A percentile compares a stretch with the other conserved stretches of the same genome.
Conservation (phyloP, 2,888 invertebrate species). For the Ophion obscuratus region DNA sequence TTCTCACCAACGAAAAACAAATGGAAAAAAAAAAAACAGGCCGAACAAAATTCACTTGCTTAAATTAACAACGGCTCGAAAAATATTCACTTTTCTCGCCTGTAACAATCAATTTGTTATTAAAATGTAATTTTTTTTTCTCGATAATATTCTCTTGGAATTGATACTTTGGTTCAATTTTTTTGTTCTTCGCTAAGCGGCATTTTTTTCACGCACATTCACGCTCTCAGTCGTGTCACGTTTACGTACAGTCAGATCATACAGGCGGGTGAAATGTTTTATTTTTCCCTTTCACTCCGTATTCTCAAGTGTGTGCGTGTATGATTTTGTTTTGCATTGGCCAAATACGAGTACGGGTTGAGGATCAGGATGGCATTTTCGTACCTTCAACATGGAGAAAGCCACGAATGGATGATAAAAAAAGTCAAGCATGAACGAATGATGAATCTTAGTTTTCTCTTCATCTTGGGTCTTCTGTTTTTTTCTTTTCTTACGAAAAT, state of each 20-base stretch:
- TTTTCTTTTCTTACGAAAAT: constrained; percentile 3
- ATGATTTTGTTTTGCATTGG: constrained; percentile 34
- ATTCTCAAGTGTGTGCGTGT: constrained; percentile 20
- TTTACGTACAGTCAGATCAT: constrained; percentile 81
- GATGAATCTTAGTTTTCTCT: constrained; percentile 10
- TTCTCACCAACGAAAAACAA: constrained; percentile 4
- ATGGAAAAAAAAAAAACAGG: not conserved
- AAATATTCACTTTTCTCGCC: not conserved
- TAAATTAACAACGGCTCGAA: not conserved
- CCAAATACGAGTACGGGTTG: constrained; percentile 22
- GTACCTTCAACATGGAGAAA: constrained; percentile 16
- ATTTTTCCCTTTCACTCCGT: not conserved
- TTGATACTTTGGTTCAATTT: not conserved
- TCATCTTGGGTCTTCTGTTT: not conserved
- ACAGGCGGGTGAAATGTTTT: constrained; percentile 73
- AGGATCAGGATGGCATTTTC: constrained; percentile 16
- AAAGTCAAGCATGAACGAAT: constrained; percentile 35
- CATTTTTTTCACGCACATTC: constrained; percentile 28
- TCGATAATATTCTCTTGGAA: not conserved
- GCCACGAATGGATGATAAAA: not conserved
- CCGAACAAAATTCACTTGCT: not conserved
- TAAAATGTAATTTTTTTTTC: not conserved
- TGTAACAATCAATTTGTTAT: not conserved
- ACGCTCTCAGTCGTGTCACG: constrained; percentile 24
- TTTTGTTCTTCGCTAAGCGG: constrained; percentile 10